A percentile compares a stretch with the other conserved stretches of the same genome.
These are phyloP conservation scores for Nephrocerus scutellatus DNA, from an alignment of 2,888 invertebrate genomes.

Conservation along the genomic window DNA sequence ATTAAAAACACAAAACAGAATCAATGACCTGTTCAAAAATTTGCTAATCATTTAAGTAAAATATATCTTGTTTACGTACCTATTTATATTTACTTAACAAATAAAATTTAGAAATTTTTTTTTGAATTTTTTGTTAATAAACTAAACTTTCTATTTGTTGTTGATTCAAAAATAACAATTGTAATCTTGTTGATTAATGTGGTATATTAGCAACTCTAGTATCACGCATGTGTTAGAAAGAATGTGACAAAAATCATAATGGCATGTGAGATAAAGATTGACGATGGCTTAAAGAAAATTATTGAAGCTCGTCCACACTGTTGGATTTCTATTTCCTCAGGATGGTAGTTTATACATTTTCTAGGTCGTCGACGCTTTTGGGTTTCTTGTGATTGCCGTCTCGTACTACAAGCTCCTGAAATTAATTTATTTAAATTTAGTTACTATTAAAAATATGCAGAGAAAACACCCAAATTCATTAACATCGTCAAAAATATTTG, in stretches of 20 bases:
- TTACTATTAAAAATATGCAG: too few species aligned
- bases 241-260: conserved; percentile 39
- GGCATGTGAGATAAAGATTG: conserved; percentile 36
- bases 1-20: too few species aligned
- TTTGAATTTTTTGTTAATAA: neutral
- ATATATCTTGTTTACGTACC: too few species aligned
- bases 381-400: conserved; percentile 57
- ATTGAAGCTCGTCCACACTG: conserved; percentile 45
- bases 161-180: neutral
- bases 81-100: neutral
- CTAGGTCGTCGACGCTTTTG: conserved; percentile 67
- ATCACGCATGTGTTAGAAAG: conserved; percentile 45
- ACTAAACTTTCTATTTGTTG: neutral
- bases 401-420: conserved; percentile 49
- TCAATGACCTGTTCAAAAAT: too few species aligned
- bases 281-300: conserved; percentile 32
- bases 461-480: too few species aligned
- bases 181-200: too few species aligned
- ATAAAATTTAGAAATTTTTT: conserved; percentile 4
- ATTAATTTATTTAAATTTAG: too few species aligned
- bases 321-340: conserved; percentile 59
- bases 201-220: conserved; percentile 27
- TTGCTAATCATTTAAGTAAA: too few species aligned
- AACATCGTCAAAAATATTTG: too few species aligned
- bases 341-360: conserved; percentile 83